Evolutionary conservation across 1,140 invertebrate genomes (phyloP), one percentile per base, ranked within the genome.

Genomic region (Drosophila yakuba): DNA sequence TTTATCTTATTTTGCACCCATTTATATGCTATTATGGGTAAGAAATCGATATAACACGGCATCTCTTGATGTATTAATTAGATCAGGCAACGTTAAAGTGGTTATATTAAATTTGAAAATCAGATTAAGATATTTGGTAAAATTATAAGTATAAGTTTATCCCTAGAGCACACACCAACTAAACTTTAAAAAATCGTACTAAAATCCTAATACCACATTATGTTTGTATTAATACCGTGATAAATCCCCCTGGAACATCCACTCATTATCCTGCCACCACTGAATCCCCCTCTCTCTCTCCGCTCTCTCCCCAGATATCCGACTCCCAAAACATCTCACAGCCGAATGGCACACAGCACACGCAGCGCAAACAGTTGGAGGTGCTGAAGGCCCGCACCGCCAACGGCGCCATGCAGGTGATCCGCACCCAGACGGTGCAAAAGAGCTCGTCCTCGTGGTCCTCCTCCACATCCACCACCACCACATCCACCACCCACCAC

Each of bases 301-400:
- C 80, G 52, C 41, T 60, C 63, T 82, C 50, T 61, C 47, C 61
- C 44, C 77, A 92, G 91, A 92, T 92, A 88, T 91, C 91, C 78
- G 91, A 92, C 82, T 92, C 91, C 73, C 92, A 92, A 88, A 92
- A 92, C 61, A 91, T 92, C 60, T 91, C 91, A 83, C 86, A 92
- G 66, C 80, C 91, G 38, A 91, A 92, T 39, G 92, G 92, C 76
- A 92, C 86, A 74, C 93, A 93, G 78, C 93, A 93, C 73, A 92
- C 91, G 78, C 93, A 93, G 75, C 93, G 93, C 69, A 93, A 93
- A 78, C 93, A 94, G 78, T 91, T 94, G 74, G 93, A 94, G 86
- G 93, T 94, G 56, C 92, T 94, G 64, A 93, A 93, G 73, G 91
- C 92, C 44, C 93, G 91, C 62, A 92, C 93, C 63, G 92, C 93